These are phyloP conservation scores for Ditylenchus dipsaci DNA, from an alignment of 1,140 invertebrate species.

Conservation along the genomic window DNA sequence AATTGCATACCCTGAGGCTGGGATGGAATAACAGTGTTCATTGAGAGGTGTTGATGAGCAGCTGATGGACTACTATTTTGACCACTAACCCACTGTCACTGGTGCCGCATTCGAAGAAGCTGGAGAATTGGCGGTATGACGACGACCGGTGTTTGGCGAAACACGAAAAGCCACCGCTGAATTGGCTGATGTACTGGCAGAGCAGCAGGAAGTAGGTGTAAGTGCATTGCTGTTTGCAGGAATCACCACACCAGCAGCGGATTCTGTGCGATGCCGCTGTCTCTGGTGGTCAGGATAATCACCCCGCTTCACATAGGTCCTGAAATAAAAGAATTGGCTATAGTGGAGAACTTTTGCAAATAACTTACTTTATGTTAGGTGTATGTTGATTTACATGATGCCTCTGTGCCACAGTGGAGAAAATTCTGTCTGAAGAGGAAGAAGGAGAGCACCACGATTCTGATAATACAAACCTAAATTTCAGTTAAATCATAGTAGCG, in stretches of 20 bases:
- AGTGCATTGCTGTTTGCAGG: background rate
- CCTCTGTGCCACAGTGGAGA: no score
- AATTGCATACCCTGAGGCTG: background rate
- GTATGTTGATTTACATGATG: no score
- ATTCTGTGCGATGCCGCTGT: conserved; percentile 24
- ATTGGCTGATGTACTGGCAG: background rate
- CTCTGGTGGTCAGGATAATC: conserved; percentile 19
- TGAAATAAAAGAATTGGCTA: background rate
- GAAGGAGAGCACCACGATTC: no score
- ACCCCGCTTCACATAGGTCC: conserved; percentile 13
- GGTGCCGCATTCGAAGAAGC: background rate
- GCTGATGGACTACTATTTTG: background rate
- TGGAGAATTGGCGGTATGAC: background rate
- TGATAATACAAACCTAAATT: no score
- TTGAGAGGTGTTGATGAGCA: conserved; percentile 14
- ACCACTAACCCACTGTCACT: background rate
- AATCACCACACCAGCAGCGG: conserved; percentile 1
- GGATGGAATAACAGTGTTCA: conserved; percentile 18
- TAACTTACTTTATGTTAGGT: no score
- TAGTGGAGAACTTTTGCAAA: no score
- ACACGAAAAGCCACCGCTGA: background rate
- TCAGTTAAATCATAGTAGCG: no score
- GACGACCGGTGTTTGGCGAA: background rate
- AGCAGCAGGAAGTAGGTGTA: conserved; percentile 2
- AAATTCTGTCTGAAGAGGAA: no score